phyloP scores from a whole-genome alignment of 2,797 vertebrate genomes.

The Eidolon dupreanum region DNA sequence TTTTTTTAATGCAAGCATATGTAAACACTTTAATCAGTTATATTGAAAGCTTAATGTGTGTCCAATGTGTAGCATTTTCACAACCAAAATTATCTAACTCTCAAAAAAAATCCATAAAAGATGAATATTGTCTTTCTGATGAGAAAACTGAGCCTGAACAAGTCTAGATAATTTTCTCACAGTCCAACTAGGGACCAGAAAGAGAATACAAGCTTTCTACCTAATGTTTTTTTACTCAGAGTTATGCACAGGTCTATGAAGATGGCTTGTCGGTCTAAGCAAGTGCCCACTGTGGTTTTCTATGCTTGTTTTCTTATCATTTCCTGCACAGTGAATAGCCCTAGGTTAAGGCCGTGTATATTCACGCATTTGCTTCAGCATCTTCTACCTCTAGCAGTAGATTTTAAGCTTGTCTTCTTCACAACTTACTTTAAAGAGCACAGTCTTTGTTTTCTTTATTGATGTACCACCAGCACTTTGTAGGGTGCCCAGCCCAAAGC shows the following conservation, averaged over 20 bases:
- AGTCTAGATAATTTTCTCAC: background rate
- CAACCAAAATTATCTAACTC: background rate
- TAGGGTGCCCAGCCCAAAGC: background rate
- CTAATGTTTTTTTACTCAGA: background rate
- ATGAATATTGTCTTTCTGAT: background rate
- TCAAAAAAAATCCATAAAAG: background rate
- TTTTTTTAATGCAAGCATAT: background rate
- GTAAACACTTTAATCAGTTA: background rate
- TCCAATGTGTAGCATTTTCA: background rate
- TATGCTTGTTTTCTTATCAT: background rate
- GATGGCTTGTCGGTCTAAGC: background rate
- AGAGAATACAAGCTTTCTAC: background rate
- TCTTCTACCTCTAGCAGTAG: background rate
- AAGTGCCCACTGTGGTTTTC: background rate
- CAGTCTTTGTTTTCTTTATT: background rate
- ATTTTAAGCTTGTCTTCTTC: background rate
- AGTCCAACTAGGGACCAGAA: background rate
- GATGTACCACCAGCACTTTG: background rate
- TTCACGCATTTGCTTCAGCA: background rate
- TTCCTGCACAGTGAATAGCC: background rate
- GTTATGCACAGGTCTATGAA: background rate
- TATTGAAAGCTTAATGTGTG: background rate
- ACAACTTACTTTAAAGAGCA: background rate
- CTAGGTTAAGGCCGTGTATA: background rate
- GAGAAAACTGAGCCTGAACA: background rate